phyloP scores from a whole-genome alignment of 2,797 vertebrate species.

The Alauda arvensis region DNA sequence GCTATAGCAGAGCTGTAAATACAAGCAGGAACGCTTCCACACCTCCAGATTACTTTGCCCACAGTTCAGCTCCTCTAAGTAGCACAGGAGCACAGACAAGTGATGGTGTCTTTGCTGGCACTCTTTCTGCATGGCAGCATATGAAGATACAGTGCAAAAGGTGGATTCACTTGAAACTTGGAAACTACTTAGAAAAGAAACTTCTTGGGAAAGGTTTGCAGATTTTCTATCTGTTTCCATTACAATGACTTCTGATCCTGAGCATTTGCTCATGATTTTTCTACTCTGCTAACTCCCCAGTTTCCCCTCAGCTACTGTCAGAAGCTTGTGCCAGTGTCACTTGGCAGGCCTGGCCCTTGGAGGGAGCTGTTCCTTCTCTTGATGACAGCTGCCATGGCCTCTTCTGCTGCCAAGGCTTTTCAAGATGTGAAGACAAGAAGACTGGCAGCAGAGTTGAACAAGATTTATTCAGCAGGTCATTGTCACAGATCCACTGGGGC shows the following conservation, averaged over 20 bases:
- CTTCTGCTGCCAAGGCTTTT: not conserved
- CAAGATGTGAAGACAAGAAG: not conserved
- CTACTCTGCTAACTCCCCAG: not conserved
- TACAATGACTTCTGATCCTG: not conserved
- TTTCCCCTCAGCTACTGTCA: not conserved
- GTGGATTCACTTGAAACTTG: not conserved
- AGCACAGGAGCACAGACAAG: not conserved
- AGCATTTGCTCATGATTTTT: not conserved
- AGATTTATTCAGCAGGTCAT: not conserved
- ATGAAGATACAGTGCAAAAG: not conserved
- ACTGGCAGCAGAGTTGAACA: not conserved
- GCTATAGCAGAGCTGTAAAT: not conserved
- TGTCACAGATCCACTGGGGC: not conserved
- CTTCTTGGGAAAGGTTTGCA: not conserved
- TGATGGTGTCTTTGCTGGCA: not conserved
- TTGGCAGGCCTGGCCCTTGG: slow-evolving; percentile 5
- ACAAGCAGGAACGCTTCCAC: not conserved
- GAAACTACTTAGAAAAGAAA: not conserved
- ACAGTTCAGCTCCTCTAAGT: not conserved
- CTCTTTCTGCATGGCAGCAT: not conserved
- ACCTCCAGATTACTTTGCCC: not conserved
- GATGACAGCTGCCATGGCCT: not conserved
- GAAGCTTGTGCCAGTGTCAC: not conserved
- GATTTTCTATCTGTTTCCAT: not conserved
- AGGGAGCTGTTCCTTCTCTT: not conserved